Base-by-base conservation (phyloP, 2,797 vertebrate genomes). In the Craterocephalus amniculus region DNA sequence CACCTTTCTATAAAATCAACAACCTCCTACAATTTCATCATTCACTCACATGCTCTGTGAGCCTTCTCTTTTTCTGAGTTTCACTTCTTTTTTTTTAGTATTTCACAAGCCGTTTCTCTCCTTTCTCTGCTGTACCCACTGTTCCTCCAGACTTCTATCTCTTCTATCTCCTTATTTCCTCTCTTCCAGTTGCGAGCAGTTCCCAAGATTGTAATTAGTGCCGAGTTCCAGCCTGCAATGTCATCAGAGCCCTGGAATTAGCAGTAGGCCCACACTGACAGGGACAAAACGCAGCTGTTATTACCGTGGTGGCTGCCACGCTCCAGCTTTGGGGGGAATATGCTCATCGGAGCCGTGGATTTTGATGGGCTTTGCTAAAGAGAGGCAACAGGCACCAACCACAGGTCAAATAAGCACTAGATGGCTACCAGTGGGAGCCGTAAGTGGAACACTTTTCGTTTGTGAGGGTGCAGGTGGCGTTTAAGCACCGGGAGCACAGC, bases 181-280 rank as follows among this genome's bases (percentile, higher is more conserved):
- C 58, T 69, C 58, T 76, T 72, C 71, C 78, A 58, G 71, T 69
- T 76, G 40, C 63, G 66, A 79, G 70, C 65, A 66, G 77, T 87
- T 87, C 83, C 67, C 67, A 74, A 79, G 70, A 80, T 83, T 82
- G 73, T 84, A 86, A 91, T 90, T 90, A 90, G 89, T 87, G 85
- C 84, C 65, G 57, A 74, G 81, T 76, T 76, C 76, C 60, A 79
- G 76, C 69, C 67, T 56, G 57, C 83, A 79, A 76, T 82, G 80
- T 78, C 89, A 89, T 88, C 89, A 87, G 69, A 85, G 67, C 85
- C 72, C 84, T 86, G 81, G 84, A 88, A 91, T 90, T 86, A 92
- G 91, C 81, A 68, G 77, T 48, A 61, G 83, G 78, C 36, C 68
- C 66, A 80, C 70, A 67, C 79, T 83, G 80, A 77, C 87, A 85